phyloP scores from a whole-genome alignment of 2,113 vertebrate genomes.

The Otocyon megalotis region DNA sequence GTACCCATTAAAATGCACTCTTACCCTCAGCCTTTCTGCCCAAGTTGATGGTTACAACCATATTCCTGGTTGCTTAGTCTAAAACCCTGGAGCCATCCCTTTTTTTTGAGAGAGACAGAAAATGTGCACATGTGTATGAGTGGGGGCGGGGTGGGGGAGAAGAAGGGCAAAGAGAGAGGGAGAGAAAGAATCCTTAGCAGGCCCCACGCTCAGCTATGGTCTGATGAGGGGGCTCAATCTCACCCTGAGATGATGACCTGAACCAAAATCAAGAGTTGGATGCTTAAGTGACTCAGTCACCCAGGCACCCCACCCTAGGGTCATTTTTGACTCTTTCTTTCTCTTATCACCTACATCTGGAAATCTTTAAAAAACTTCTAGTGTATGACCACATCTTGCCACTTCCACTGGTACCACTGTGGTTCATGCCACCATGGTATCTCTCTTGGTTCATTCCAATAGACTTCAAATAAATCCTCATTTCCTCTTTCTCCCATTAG shows the following conservation, averaged over 20 bases:
- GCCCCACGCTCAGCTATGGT: not conserved
- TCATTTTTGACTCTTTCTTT: not conserved
- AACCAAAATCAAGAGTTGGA: not conserved
- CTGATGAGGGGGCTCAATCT: not conserved
- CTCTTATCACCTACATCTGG: not conserved
- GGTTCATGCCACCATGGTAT: not conserved
- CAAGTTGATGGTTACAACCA: not conserved
- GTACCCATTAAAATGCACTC: not conserved
- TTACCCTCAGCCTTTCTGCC: not conserved
- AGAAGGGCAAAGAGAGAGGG: not conserved
- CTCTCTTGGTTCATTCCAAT: not conserved
- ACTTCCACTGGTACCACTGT: not conserved
- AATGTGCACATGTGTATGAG: not conserved
- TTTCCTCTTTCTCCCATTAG: not conserved
- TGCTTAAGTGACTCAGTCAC: not conserved
- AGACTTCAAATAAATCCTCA: not conserved
- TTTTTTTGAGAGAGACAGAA: not conserved
- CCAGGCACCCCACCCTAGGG: not conserved
- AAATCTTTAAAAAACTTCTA: not conserved
- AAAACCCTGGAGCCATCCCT: not conserved
- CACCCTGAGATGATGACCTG: not conserved
- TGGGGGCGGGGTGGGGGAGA: accelerated
- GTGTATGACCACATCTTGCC: not conserved
- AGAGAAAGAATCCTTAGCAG: not conserved
- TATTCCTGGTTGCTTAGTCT: not conserved